These are phyloP conservation scores for Tineola bisselliella DNA, from an alignment of 2,888 invertebrate genomes.

Conservation along the genomic window DNA sequence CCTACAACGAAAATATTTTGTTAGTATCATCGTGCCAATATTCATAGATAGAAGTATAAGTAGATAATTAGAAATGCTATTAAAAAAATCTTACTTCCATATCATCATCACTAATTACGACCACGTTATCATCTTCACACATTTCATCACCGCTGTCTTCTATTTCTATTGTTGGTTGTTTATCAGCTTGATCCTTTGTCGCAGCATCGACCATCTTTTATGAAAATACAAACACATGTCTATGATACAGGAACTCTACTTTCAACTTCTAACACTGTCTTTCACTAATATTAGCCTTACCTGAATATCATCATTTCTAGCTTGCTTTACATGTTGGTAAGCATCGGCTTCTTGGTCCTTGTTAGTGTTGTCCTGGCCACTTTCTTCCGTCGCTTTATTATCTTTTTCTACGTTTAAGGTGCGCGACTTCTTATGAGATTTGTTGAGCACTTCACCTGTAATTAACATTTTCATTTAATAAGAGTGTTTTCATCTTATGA, in stretches of 20 bases:
- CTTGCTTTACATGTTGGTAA: conserved; percentile 86
- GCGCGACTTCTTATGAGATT: conserved; percentile 70
- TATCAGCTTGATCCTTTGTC: conserved; percentile 83
- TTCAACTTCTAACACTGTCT: neutral
- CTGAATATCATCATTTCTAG: conserved; percentile 77
- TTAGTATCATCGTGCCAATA: too few relatives aligned
- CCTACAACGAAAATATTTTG: conserved; percentile 24
- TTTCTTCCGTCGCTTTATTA: conserved; percentile 53
- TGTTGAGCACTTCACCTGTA: conserved; percentile 70
- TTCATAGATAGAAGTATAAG: too few relatives aligned
- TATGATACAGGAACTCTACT: too few relatives aligned
- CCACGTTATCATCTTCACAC: conserved; percentile 66
- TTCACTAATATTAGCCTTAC: conserved; percentile 35
- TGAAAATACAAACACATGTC: too few relatives aligned
- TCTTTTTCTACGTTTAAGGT: conserved; percentile 64
- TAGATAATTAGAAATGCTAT: too few relatives aligned
- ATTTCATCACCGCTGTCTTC: conserved; percentile 66
- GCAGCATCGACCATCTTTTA: conserved; percentile 73
- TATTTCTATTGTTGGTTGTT: conserved; percentile 70
- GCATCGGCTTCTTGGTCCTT: conserved; percentile 68
- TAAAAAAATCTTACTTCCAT: conserved; percentile 15
- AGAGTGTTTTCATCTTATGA: too few relatives aligned
- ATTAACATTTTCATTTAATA: conserved; percentile 7
- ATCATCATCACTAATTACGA: conserved; percentile 61
- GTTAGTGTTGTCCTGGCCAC: conserved; percentile 47